These are phyloP conservation scores for Sturmia bella DNA, from an alignment of 2,888 invertebrate genomes.

Conservation along the genomic window DNA sequence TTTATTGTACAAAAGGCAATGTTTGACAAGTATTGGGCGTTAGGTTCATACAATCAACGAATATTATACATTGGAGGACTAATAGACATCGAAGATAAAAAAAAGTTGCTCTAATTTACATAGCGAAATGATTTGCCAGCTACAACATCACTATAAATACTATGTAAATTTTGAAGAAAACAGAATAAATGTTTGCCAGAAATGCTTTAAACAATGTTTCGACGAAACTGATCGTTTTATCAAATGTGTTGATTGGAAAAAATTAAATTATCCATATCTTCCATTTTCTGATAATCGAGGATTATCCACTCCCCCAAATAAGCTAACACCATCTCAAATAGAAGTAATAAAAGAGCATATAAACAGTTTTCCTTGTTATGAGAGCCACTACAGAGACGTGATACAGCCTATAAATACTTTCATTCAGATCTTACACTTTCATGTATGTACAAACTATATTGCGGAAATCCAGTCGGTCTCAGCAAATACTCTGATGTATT, in stretches of 20 bases:
- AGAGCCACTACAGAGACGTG: constrained; percentile 6
- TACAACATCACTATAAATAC: constrained; percentile 2
- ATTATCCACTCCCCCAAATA: no score
- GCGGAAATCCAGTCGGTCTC: neutral
- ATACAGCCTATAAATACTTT: neutral
- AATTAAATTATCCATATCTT: no score
- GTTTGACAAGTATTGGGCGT: constrained; percentile 16
- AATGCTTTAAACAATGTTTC: neutral
- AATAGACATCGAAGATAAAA: constrained; percentile 4
- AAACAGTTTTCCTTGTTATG: constrained; percentile 8
- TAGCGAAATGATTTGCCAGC: no score
- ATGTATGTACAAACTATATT: neutral
- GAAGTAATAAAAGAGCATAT: constrained; percentile 5
- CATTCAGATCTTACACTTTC: constrained; percentile 6
- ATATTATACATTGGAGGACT: constrained; percentile 3
- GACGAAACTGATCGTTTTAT: neutral
- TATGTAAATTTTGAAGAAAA: no score
- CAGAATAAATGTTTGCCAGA: neutral
- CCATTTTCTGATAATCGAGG: no score
- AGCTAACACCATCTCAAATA: neutral
- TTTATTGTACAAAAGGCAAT: constrained; percentile 5
- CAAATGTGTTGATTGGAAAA: no score
- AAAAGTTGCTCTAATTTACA: no score
- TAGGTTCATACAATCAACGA: constrained; percentile 15
- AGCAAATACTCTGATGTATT: constrained; percentile 3